Percentiles rank a stretch among this genome's conserved stretches.
Evolutionary conservation across 2,888 invertebrate species (phyloP).

Genomic region (Incurvaria masculella): DNA sequence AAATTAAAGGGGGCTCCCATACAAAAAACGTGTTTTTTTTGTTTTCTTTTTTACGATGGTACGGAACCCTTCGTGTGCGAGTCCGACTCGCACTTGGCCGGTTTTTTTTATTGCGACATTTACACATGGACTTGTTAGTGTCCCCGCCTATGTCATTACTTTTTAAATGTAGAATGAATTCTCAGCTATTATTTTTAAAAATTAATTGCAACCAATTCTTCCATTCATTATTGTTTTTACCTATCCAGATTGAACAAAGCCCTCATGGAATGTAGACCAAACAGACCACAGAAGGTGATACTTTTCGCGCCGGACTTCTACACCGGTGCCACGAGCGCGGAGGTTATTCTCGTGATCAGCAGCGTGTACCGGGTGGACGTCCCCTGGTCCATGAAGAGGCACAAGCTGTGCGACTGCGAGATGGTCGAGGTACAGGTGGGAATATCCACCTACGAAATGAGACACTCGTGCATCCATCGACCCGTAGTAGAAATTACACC

Average conservation of each 20-base stretch:
- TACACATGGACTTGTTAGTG: no score
- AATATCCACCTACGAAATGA: slow-evolving; percentile 40
- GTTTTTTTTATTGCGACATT: no score
- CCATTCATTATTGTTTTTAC: not conserved
- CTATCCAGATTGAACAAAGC: slow-evolving; percentile 37
- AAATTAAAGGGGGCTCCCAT: no score
- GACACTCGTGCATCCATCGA: slow-evolving; percentile 39
- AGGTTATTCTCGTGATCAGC: slow-evolving; percentile 38
- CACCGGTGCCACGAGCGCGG: slow-evolving; percentile 25
- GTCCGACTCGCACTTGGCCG: no score
- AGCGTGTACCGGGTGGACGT: slow-evolving; percentile 34
- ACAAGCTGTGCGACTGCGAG: slow-evolving; percentile 43
- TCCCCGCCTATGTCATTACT: no score
- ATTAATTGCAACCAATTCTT: slow-evolving; percentile 1
- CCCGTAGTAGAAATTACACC: slow-evolving; percentile 32
- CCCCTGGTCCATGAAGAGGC: slow-evolving; percentile 35
- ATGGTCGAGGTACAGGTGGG: slow-evolving; percentile 41
- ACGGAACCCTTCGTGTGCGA: no score
- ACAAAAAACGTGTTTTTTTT: no score
- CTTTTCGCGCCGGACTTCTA: slow-evolving; percentile 42
- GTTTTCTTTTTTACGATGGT: no score
- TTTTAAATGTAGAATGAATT: no score
- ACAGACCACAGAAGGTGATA: slow-evolving; percentile 30
- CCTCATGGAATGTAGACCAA: slow-evolving; percentile 33
- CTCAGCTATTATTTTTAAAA: not conserved